phyloP scores from a whole-genome alignment of 2,797 vertebrate genomes.

The Cottoperca gobio region DNA sequence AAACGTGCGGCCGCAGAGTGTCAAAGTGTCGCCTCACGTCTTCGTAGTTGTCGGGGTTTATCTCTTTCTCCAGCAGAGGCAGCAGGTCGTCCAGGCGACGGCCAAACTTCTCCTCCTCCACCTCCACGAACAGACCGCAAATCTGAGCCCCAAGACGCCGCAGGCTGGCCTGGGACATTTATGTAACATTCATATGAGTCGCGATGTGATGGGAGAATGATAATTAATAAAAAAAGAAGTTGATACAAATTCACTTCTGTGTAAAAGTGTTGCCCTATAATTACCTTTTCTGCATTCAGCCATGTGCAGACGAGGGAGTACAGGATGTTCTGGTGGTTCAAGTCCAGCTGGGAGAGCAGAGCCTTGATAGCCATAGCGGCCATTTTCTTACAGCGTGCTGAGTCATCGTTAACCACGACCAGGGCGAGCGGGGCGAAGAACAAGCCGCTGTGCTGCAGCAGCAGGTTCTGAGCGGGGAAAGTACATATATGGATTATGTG shows the following conservation, averaged over 20 bases:
- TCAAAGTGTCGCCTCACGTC: conserved; percentile 82
- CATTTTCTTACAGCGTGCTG: conserved; percentile 94
- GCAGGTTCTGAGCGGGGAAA: conserved; percentile 81
- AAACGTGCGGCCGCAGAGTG: background rate
- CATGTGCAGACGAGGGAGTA: conserved; percentile 89
- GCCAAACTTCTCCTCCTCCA: conserved; percentile 88
- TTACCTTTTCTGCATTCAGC: conserved; percentile 92
- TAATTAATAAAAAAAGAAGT: no score
- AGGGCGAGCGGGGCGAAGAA: conserved; percentile 94
- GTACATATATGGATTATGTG: background rate
- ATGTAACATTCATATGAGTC: no score
- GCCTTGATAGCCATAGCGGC: conserved; percentile 89
- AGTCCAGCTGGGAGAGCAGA: conserved; percentile 86
- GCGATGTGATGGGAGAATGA: no score
- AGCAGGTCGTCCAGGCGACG: conserved; percentile 86
- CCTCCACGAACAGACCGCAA: conserved; percentile 94
- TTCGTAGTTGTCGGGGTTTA: conserved; percentile 88
- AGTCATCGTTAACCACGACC: conserved; percentile 93
- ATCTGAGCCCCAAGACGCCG: conserved; percentile 90
- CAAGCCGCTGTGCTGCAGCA: conserved; percentile 87
- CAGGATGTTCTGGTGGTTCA: conserved; percentile 86
- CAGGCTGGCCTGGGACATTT: conserved; percentile 79
- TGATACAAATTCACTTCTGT: background rate
- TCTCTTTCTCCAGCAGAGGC: conserved; percentile 88
- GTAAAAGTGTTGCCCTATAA: background rate